Conservation (phyloP, 2,797 vertebrate genomes). For the Falco peregrinus region DNA sequence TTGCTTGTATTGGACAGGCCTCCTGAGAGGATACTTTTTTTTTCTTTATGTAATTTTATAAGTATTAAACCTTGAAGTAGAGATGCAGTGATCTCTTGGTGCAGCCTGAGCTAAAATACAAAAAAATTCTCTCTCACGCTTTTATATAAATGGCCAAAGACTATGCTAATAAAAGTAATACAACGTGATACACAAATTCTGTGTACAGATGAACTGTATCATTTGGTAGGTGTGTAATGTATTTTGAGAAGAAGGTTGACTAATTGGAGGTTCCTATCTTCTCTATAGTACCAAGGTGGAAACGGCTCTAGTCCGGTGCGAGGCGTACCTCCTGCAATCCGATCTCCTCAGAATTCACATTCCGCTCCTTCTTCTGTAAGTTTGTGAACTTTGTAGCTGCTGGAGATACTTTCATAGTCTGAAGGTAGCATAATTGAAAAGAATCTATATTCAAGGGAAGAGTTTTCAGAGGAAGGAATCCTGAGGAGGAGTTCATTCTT, state of each 20-base stretch:
- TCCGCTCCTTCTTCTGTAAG: constrained; percentile 94
- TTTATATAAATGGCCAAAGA: background rate
- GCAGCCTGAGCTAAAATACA: background rate
- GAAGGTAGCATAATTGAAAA: background rate
- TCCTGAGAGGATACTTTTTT: background rate
- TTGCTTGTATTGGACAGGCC: background rate
- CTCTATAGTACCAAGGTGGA: constrained; percentile 91
- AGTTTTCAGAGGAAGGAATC: background rate
- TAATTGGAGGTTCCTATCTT: background rate
- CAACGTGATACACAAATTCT: background rate
- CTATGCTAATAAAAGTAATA: background rate
- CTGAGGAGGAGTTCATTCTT: background rate
- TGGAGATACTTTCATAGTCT: background rate
- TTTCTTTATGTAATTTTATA: background rate
- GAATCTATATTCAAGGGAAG: background rate
- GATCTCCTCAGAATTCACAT: constrained; percentile 97
- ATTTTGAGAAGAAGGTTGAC: background rate
- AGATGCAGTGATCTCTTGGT: background rate
- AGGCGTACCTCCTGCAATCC: constrained; percentile 90
- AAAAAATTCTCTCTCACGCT: accelerated
- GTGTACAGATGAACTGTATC: background rate
- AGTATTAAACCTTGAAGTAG: background rate
- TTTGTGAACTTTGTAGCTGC: background rate
- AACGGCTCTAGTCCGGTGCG: constrained; percentile 97
- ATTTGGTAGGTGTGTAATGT: background rate